Percentiles rank a stretch among this genome's conserved stretches.
phyloP scores from a whole-genome alignment of 2,888 invertebrate species.

The Hydrotaea cyrtoneurina region DNA sequence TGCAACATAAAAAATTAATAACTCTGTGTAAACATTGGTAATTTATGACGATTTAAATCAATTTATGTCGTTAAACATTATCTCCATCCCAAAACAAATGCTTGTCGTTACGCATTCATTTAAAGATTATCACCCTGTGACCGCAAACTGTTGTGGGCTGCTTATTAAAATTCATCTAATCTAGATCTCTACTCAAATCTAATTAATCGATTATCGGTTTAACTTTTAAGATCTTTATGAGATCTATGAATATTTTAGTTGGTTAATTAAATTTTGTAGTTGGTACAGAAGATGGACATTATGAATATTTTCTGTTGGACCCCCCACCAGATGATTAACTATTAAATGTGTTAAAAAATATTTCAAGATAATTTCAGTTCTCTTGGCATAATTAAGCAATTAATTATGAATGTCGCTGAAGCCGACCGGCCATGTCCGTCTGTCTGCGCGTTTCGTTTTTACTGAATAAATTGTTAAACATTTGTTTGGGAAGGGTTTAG shows the following conservation, averaged over 20 bases:
- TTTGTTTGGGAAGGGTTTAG: not conserved
- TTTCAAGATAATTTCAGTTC: conserved; percentile 18
- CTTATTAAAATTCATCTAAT: not conserved
- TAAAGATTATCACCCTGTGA: not conserved
- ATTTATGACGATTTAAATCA: conserved; percentile 32
- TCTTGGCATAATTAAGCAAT: conserved; percentile 47
- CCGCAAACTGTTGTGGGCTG: not conserved
- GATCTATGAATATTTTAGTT: conserved; percentile 28
- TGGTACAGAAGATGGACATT: not conserved
- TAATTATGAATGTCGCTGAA: conserved; percentile 31
- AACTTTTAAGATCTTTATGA: not conserved
- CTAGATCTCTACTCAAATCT: conserved; percentile 6
- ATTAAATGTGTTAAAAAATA: conserved; percentile 10
- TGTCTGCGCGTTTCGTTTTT: not conserved
- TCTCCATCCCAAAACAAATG: not conserved
- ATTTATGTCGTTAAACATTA: conserved; percentile 45
- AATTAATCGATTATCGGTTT: conserved; percentile 36
- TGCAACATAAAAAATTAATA: not conserved
- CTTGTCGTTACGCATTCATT: not conserved
- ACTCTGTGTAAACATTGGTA: not conserved
- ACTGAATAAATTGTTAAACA: conserved; percentile 11
- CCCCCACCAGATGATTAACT: conserved; percentile 32
- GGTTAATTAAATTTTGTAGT: not conserved
- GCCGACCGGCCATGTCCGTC: too few relatives aligned
- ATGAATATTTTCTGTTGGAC: conserved; percentile 33